Evolutionary conservation across 2,797 vertebrate genomes (phyloP).

Genomic region (Hipposideros larvatus): DNA sequence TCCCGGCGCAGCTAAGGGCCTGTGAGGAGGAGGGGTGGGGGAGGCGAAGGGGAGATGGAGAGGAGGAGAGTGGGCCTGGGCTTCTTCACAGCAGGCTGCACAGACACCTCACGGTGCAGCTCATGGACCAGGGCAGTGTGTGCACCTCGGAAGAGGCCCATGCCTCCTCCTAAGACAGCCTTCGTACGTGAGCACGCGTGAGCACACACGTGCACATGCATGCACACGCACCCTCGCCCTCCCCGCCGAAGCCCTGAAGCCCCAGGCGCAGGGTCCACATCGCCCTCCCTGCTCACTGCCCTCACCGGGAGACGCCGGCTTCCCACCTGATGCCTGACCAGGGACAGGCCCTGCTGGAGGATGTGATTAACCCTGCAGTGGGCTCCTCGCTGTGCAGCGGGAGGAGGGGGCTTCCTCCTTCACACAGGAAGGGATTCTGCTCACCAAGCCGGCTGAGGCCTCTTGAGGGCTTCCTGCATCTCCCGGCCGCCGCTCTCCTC

Average conservation of each 20-base stretch:
- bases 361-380: fast-evolving
- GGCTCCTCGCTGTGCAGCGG: background rate
- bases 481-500: fast-evolving
- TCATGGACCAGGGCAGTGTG: background rate
- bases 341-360: background rate
- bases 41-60: too few species aligned
- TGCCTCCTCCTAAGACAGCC: background rate
- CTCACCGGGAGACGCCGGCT: background rate
- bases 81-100: background rate
- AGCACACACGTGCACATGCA: fast-evolving
- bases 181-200: fast-evolving
- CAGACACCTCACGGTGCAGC: background rate
- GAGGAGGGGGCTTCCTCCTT: too few species aligned
- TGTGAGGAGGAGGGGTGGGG: too few species aligned
- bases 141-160: too few species aligned
- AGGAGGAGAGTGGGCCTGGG: background rate
- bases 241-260: background rate
- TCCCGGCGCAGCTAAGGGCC: too few species aligned
- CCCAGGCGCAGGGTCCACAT: background rate
- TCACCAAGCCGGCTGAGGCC: too few species aligned
- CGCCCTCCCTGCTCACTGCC: background rate
- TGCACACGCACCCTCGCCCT: fast-evolving
- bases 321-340: background rate
- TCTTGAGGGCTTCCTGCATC: too few species aligned
- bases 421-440: background rate